A percentile compares a stretch with the other conserved stretches of the same genome.
These are phyloP conservation scores for Apodemia zela DNA, from an alignment of 2,888 invertebrate species.

Conservation along the genomic window DNA sequence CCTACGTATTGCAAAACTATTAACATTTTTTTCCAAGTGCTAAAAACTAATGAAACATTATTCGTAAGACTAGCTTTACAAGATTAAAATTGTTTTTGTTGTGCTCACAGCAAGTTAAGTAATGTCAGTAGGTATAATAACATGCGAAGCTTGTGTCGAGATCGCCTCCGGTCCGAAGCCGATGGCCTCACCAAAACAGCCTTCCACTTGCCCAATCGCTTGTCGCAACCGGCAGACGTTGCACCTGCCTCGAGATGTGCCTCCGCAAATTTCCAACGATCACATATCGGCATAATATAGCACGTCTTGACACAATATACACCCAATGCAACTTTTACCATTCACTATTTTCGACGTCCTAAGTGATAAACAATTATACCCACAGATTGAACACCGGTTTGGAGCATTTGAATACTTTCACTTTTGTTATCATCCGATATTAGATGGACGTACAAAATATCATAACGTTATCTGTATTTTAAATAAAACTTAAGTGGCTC, in stretches of 20 bases:
- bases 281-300: constrained; percentile 49
- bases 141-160: constrained; percentile 68
- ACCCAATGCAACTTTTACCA: constrained; percentile 32
- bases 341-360: constrained; percentile 32
- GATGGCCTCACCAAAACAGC: constrained; percentile 63
- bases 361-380: constrained; percentile 33
- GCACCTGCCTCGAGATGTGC: constrained; percentile 70
- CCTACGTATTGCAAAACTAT: background rate
- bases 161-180: constrained; percentile 52
- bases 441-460: constrained; percentile 33
- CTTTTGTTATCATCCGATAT: constrained; percentile 38
- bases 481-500: constrained; percentile 48
- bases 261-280: constrained; percentile 57
- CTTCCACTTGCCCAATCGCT: constrained; percentile 68
- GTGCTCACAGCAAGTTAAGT: constrained; percentile 59
- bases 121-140: constrained; percentile 50
- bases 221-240: constrained; percentile 73
- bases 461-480: constrained; percentile 31
- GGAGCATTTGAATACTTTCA: constrained; percentile 37
- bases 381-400: constrained; percentile 33
- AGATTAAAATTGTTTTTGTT: constrained; percentile 67
- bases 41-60: constrained; percentile 39
- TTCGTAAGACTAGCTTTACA: constrained; percentile 44
- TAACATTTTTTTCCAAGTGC: constrained; percentile 21
- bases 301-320: constrained; percentile 35